Evolutionary conservation across 2,888 invertebrate species (phyloP).

Genomic region (Macrosiphum euphorbiae): DNA sequence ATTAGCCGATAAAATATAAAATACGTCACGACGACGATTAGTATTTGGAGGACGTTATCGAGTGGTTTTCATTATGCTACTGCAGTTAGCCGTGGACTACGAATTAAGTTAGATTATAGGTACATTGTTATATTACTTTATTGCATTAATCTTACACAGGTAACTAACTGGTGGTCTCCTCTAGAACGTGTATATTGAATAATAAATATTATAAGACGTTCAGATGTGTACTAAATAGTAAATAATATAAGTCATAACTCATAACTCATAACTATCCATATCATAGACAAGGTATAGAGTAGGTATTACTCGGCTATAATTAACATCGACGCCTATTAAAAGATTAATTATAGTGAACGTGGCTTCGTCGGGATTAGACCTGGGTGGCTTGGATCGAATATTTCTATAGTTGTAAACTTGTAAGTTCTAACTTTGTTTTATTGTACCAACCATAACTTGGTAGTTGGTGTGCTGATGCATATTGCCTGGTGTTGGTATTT

Average conservation of each 20-base stretch:
- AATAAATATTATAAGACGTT: neutral
- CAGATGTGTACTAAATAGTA: too few species aligned
- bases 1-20: neutral
- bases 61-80: neutral
- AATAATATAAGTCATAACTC: too few species aligned
- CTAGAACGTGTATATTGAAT: neutral
- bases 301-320: neutral
- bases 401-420: neutral
- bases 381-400: neutral
- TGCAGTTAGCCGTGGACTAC: neutral
- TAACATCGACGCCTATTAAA: neutral
- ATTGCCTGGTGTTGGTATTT: neutral
- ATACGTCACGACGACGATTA: neutral
- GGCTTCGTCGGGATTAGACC: neutral
- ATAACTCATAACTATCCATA: too few species aligned
- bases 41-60: neutral
- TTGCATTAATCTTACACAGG: neutral
- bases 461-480: neutral
- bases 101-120: neutral
- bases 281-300: too few species aligned
- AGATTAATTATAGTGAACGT: neutral
- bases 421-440: too few species aligned
- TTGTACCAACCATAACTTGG: neutral
- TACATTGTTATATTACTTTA: neutral
- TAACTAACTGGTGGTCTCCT: neutral